Evolutionary conservation across 2,113 vertebrate species (phyloP), one percentile per base, ranked within the genome.

Genomic region (Tenebrosternarchus preto): DNA sequence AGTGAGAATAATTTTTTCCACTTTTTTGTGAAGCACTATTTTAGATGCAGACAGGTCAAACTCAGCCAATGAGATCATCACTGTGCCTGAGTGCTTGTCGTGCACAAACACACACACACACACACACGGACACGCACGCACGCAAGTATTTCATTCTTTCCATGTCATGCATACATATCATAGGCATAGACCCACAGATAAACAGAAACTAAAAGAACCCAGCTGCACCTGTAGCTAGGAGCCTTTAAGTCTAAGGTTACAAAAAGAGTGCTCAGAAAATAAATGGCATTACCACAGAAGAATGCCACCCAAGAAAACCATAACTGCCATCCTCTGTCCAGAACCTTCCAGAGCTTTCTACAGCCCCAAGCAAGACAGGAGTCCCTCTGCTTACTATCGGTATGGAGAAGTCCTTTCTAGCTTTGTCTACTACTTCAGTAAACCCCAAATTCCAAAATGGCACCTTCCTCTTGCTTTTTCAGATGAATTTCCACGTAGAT

Each of bases 21-120:
- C 17, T 88, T 72, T 88, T 88, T 89, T 85, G 87, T 87, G 92
- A 94, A 95, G 92, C 94, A 86, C 90, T 89, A 90, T 89, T 84
- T 43, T 91, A 80, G 85, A 90, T 87, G 88, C 90, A 86, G 88
- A 92, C 55, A 46, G 78, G 73, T 74, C 66, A 50, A 78, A 85
- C 68, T 73, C 31, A 60, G 33, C 72, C 63, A 57, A 80, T 46
- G 53, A 80, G 82, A 84, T 60, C 39, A 78, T 73, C 78, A 71
- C 75, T 71, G 68, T 83, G 87, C 87, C 85, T 69, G 74, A 87
- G 86, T 75, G 69, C 84, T 77, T 63, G 81, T 86, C 83, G 82
- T 83, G 73, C 86, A 50, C 83, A 84, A 36, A 85, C 84, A 83
- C 83, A 80, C 83, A 22, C 67, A 7, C 29, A 84, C 86, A 86